These are phyloP conservation scores for Drosophila persimilis DNA, from an alignment of 1,140 invertebrate species.

Conservation along the genomic window DNA sequence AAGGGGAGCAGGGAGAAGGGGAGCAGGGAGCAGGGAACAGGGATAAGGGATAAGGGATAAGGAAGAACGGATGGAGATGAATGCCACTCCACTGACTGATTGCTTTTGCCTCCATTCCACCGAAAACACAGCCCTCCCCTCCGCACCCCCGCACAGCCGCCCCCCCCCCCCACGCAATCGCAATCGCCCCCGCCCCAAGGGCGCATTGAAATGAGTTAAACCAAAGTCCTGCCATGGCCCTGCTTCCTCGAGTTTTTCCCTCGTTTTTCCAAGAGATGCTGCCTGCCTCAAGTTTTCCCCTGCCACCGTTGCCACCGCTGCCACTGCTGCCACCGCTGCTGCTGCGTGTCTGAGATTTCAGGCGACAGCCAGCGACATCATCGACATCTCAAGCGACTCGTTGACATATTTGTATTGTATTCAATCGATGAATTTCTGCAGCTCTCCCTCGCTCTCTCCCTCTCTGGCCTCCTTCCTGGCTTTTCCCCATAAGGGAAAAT, in stretches of 20 bases:
- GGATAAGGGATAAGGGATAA: no score
- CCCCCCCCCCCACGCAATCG: no score
- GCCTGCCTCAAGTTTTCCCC: conserved; percentile 17
- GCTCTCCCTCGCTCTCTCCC: neutral
- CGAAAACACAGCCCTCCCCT: conserved; percentile 5
- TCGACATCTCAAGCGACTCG: conserved; percentile 80
- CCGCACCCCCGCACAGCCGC: no score
- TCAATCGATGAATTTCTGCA: conserved; percentile 79
- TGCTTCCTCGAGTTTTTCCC: conserved; percentile 5
- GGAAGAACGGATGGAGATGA: conserved; percentile 41
- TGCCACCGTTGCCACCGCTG: conserved; percentile 8
- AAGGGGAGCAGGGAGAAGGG: no score
- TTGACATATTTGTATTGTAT: conserved; percentile 82
- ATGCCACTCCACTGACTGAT: conserved; percentile 74
- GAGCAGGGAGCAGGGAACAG: no score
- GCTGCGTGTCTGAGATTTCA: conserved; percentile 65
- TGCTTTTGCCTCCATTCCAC: conserved; percentile 55
- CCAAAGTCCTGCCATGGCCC: conserved; percentile 35
- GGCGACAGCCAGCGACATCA: conserved; percentile 56
- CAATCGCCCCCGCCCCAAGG: conserved; percentile 40
- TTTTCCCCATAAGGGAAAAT: conserved; percentile 73
- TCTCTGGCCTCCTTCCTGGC: neutral
- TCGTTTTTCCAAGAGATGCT: neutral
- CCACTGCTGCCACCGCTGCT: conserved; percentile 22
- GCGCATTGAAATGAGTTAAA: conserved; percentile 77